Evolutionary conservation across 2,888 invertebrate genomes (phyloP).

Genomic region (Mesorhabditis spiculigera): DNA sequence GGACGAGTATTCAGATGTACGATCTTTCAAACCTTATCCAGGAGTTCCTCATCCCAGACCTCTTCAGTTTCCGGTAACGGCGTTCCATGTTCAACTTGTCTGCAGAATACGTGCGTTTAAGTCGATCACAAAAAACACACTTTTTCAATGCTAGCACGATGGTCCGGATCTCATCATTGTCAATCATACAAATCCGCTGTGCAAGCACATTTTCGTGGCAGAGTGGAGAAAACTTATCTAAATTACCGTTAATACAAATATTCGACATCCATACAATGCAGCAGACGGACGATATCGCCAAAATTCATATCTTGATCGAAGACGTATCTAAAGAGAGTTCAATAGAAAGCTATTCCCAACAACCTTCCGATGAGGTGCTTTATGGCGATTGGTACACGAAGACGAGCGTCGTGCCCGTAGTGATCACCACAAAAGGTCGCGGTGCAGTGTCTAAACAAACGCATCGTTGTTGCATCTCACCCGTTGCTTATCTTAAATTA

Average conservation of each 20-base stretch:
- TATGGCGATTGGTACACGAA: conserved; percentile 32
- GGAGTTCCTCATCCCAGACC: conserved; percentile 39
- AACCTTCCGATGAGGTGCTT: conserved; percentile 5
- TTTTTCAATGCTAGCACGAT: conserved; percentile 21
- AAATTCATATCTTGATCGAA: conserved; percentile 5
- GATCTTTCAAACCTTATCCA: conserved; percentile 25
- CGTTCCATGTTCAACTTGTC: background rate
- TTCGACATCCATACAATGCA: background rate
- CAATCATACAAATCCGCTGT: conserved; percentile 33
- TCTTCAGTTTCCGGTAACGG: conserved; percentile 24
- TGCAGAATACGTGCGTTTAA: background rate
- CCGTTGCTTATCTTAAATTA: too few species aligned
- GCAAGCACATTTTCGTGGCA: conserved; percentile 32
- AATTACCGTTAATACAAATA: background rate
- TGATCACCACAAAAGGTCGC: conserved; percentile 40
- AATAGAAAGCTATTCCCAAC: background rate
- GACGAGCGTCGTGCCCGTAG: conserved; percentile 41
- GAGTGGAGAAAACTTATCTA: conserved; percentile 27
- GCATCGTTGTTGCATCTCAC: too few species aligned
- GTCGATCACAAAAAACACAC: conserved; percentile 6
- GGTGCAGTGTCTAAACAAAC: conserved; percentile 23
- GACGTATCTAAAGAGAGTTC: conserved; percentile 1
- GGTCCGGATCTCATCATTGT: conserved; percentile 31
- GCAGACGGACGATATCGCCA: conserved; percentile 5
- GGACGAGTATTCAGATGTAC: background rate